Evolutionary conservation across 2,888 invertebrate species (phyloP), one percentile per base, ranked within the genome.

Genomic region (Eupithecia subumbrata): DNA sequence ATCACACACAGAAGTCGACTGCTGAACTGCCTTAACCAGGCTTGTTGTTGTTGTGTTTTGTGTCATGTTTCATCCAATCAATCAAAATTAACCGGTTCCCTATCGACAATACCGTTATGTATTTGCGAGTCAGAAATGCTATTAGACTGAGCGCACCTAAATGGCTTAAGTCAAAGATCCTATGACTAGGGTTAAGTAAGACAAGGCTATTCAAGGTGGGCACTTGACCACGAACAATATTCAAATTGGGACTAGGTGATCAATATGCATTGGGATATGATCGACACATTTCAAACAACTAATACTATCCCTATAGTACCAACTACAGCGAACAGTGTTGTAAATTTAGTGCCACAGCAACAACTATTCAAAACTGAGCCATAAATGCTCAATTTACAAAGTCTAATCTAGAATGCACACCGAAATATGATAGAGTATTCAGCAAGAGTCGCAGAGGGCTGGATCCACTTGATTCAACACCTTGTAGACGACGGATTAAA

Each of bases 391-490:
- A 64, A 43, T 40, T 40, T 40, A 40, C 40, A 69, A 69, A 63
- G 48, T 52, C 9, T 25, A 64, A 75, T 72, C 18, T 66, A 22
- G n/a, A 66, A 56, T 66, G 48, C 68, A 63, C 66, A 22, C 67
- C 5, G 69, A 71, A 68, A 69, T 73, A 71, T 66, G 8, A 73
- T 67, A 75, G 71, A 60, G 45, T 60, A 60, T 73, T 76, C 63
- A 64, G 34, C 52, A 73, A 67, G 67, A 43, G 45, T 60, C 18
- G 18, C 45, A 73, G 63, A 56, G 60, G 69, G 9, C 43, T 71
- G 45, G 71, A 74, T 68, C 69, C 71, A 75, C 52, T 74, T 45
- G 64, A 74, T 70, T 72, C 71, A 76, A 76, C 74, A 76, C 75
- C 75, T 76, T 40, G 71, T 66, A 72, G 73, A 22, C 43, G 67